Evolutionary conservation across 2,888 invertebrate species (phyloP), one percentile per base, ranked within the genome.

Genomic region (Diloba caeruleocephala): DNA sequence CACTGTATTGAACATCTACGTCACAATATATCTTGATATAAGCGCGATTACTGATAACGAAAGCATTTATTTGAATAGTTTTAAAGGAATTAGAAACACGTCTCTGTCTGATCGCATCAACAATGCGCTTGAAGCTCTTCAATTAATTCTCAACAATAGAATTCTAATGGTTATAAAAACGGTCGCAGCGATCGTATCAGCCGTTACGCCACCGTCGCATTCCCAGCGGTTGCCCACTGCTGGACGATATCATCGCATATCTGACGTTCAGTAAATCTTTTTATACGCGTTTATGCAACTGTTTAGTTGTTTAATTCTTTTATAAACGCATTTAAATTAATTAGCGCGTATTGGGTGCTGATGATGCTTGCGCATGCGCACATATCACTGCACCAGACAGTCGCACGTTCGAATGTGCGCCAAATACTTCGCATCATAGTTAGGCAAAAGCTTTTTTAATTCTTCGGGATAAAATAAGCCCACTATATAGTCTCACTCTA

Each of bases 121-220:
- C 52, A 44, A 57, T 43, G 19, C 46, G 5, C 33, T 46, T 14
- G 25, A 25, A 49, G 38, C 29, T 57, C 50, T 61, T 63, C 45
- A 63, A 60, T 57, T 51, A 60, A 60, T 68, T 56, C 36, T 33
- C 42, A 36, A 61, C 68, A 70, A 61, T 52, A 69, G 42, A 48
- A 54, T 51, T 41, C 46, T 50, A 51, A 43, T 37, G 51, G 56
- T 53, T 49, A 42, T 60, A 50, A 51, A 68, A 43, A 17, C 28
- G 28, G 28, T 41, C 41, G 42, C 25, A 12, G 33, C 48, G 68
- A 70, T 61, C 46, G 19, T 65, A 68, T 68, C 66, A 19, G 15
- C 10, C 14, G 36, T n/a, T 5, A 17, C 15, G 21, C 1, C 32
- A 9, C 12, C 31, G 26, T 43, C 17, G 19, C 23, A 25, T 34